phyloP scores from a whole-genome alignment of 2,888 invertebrate species.

The Ecdyonurus torrentis region DNA sequence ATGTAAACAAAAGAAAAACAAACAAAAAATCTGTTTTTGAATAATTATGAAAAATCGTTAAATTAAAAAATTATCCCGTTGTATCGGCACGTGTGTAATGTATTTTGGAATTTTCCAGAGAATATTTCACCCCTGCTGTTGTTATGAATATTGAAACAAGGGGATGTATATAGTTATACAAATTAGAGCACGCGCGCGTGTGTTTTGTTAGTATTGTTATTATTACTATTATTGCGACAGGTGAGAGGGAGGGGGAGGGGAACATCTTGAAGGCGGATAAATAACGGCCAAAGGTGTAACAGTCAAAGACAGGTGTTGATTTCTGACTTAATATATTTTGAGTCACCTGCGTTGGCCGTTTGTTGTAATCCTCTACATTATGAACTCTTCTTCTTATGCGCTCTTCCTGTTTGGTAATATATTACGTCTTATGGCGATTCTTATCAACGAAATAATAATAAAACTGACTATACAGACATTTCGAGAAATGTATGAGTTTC shows the following conservation, averaged over 20 bases:
- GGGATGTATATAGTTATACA: no score
- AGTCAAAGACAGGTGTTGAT: not conserved
- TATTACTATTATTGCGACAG: no score
- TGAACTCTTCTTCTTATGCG: not conserved
- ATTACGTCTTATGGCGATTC: not conserved
- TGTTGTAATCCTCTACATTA: not conserved
- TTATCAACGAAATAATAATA: not conserved
- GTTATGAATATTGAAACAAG: no score
- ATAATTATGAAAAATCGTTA: no score
- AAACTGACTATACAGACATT: not conserved
- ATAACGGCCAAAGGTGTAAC: not conserved
- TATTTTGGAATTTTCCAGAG: no score
- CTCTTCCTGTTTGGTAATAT: not conserved
- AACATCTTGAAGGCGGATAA: slow-evolving; percentile 4
- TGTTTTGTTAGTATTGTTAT: no score
- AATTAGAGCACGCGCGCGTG: no score
- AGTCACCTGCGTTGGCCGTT: not conserved
- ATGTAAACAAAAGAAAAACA: no score
- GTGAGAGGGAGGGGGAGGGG: not conserved
- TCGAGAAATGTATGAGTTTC: not conserved
- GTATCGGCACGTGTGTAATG: no score
- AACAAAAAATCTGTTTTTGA: no score
- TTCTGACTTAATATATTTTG: not conserved
- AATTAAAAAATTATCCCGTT: no score
- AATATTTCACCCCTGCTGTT: no score